Conservation (phyloP, 2,113 vertebrate species). For the Rhinoptilus africanus region DNA sequence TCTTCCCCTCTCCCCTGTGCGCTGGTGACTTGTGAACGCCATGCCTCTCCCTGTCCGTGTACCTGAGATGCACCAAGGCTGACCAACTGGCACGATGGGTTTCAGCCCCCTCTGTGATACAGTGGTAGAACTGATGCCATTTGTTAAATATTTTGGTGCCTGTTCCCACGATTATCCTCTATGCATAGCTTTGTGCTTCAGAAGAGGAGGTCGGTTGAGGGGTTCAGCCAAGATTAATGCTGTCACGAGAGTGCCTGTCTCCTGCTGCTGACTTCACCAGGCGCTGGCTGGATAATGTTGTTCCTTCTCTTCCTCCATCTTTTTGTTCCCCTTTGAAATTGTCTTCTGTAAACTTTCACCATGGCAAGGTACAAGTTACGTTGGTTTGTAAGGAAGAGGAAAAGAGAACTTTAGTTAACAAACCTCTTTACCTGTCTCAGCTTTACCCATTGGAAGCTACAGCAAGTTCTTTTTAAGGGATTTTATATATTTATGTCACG, state of each 20-base stretch:
- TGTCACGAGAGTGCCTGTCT: neutral
- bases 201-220: neutral
- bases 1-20: neutral
- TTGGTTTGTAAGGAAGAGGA: neutral
- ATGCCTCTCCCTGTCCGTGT: neutral
- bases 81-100: neutral
- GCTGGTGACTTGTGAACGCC: neutral
- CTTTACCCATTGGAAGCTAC: neutral
- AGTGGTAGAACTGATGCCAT: neutral
- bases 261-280: neutral
- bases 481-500: neutral
- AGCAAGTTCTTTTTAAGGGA: neutral
- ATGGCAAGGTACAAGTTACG: neutral
- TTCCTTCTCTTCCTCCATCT: neutral
- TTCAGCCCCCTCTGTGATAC: neutral
- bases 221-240: neutral
- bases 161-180: neutral
- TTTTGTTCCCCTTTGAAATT: neutral
- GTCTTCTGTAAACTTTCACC: neutral
- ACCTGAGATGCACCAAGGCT: neutral
- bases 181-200: neutral
- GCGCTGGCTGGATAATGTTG: neutral
- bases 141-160: neutral
- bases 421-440: neutral
- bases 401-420: neutral